Conservation (phyloP, 2,113 vertebrate species). For the Miniopterus natalensis region DNA sequence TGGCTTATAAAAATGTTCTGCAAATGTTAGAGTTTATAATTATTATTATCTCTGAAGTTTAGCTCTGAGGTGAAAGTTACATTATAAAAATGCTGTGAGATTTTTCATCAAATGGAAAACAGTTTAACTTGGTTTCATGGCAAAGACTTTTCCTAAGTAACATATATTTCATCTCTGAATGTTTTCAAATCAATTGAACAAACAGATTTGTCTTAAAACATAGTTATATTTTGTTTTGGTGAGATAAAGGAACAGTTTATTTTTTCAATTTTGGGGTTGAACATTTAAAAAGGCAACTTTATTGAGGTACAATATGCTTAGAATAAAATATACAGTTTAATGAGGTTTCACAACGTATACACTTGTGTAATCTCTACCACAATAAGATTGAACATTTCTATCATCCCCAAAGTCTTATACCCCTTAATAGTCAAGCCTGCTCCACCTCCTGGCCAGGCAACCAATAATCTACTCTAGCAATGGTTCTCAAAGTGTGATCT, state of each 20-base stretch:
- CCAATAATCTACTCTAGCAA: neutral
- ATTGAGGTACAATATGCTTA: neutral
- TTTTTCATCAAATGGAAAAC: neutral
- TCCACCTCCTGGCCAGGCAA: neutral
- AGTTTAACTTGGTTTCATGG: constrained; percentile 8
- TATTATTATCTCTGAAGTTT: constrained; percentile 28
- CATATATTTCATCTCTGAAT: constrained; percentile 1
- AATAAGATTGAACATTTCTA: neutral
- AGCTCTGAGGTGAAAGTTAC: neutral
- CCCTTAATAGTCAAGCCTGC: neutral
- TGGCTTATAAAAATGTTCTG: neutral
- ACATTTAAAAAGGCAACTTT: neutral
- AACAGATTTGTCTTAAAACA: constrained; percentile 19
- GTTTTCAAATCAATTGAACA: constrained; percentile 25
- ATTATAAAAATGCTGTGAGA: constrained; percentile 30
- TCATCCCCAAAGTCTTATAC: neutral
- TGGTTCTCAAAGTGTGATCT: neutral
- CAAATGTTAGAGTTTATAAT: constrained; percentile 4
- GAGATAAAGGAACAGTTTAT: neutral
- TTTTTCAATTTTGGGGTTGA: neutral
- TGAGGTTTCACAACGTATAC: neutral
- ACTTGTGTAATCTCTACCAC: neutral
- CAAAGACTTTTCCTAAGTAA: constrained; percentile 37
- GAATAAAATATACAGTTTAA: constrained; percentile 37
- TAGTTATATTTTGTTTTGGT: constrained; percentile 54